phyloP scores from a whole-genome alignment of 1,140 invertebrate species.

The Diachasma alloeum region DNA sequence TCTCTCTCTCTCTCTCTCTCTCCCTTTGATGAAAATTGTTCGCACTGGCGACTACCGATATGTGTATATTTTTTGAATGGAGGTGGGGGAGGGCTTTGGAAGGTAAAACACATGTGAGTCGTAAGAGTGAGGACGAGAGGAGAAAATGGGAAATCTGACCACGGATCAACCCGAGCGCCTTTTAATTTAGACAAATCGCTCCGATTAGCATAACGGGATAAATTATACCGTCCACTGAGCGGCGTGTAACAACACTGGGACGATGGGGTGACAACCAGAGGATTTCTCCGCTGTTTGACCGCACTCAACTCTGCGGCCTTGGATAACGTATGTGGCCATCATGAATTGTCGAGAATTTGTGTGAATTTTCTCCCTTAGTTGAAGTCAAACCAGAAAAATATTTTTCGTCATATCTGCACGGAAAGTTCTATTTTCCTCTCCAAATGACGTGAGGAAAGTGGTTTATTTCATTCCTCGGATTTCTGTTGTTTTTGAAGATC shows the following conservation, averaged over 20 bases:
- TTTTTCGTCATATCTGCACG: too few species aligned
- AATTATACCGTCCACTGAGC: slow-evolving; percentile 52
- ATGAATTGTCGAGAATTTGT: neutral
- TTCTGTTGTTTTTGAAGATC: too few species aligned
- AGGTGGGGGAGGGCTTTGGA: slow-evolving; percentile 12
- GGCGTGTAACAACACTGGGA: neutral
- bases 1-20: too few species aligned
- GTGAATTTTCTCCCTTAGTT: too few species aligned
- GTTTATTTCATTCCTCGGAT: too few species aligned
- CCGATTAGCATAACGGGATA: slow-evolving; percentile 67
- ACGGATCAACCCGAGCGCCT: slow-evolving; percentile 57
- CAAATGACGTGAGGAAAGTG: too few species aligned
- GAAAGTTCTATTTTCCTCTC: too few species aligned
- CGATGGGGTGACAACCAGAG: slow-evolving; percentile 38
- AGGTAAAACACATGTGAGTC: slow-evolving; percentile 4
- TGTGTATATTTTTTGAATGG: neutral
- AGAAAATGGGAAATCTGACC: slow-evolving; percentile 46
- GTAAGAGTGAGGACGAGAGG: slow-evolving; percentile 26
- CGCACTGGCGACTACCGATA: neutral
- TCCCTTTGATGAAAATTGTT: neutral
- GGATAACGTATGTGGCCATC: neutral
- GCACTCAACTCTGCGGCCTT: neutral
- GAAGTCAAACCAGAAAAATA: too few species aligned
- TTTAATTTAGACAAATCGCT: slow-evolving; percentile 68
- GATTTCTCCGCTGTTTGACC: neutral